These are phyloP conservation scores for Lordiphosa clarofinis DNA, from an alignment of 1,140 invertebrate genomes.

Conservation along the genomic window DNA sequence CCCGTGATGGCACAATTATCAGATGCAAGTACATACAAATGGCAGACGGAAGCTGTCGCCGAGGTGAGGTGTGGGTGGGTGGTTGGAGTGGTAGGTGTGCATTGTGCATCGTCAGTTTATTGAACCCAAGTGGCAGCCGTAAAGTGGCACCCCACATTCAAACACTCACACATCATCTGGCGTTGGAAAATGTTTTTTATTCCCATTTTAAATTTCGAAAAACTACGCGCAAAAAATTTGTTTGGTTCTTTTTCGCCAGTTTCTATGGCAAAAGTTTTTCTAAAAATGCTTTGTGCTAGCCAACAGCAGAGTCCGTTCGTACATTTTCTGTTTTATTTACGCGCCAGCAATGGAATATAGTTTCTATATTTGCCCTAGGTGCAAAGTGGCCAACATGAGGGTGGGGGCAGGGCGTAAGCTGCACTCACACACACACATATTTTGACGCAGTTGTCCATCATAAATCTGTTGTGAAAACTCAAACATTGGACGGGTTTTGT, in stretches of 20 bases:
- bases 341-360: conserved; percentile 40
- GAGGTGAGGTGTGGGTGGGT: conserved; percentile 8
- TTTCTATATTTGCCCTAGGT: conserved; percentile 49
- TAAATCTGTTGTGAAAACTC: conserved; percentile 50
- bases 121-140: conserved; percentile 47
- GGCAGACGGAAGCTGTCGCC: conserved; percentile 35
- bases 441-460: conserved; percentile 61
- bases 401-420: neutral
- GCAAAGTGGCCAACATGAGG: conserved; percentile 37
- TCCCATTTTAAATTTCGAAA: conserved; percentile 44
- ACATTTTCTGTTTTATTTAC: conserved; percentile 24
- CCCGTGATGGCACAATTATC: conserved; percentile 62
- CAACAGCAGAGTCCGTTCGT: conserved; percentile 13
- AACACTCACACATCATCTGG: conserved; percentile 35
- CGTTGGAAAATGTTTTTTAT: conserved; percentile 27
- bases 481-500: conserved; percentile 46
- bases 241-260: conserved; percentile 2
- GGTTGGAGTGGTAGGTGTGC: conserved; percentile 4
- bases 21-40: conserved; percentile 45
- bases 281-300: conserved; percentile 37
- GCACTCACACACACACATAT: conserved; percentile 42
- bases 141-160: conserved; percentile 26
- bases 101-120: conserved; percentile 44
- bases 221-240: conserved; percentile 29
- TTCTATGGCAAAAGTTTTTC: conserved; percentile 48